Evolutionary conservation across 2,888 invertebrate genomes (phyloP).

Genomic region (Chalcis sispes): DNA sequence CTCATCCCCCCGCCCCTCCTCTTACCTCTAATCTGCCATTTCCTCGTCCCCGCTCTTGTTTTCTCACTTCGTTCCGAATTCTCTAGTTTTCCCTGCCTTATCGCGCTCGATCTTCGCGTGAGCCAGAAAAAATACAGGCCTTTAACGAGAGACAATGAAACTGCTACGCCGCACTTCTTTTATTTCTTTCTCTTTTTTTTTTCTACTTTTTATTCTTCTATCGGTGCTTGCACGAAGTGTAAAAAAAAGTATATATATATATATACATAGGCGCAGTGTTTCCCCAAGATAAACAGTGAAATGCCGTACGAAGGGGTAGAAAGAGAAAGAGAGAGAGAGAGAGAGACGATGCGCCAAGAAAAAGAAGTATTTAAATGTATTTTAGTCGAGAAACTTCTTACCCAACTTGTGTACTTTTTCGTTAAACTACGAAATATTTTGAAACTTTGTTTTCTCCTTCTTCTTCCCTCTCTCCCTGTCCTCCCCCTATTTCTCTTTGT

Average conservation of each 20-base stretch:
- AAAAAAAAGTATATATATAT: not conserved
- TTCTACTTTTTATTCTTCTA: too few relatives aligned
- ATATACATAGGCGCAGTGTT: too few relatives aligned
- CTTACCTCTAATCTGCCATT: not conserved
- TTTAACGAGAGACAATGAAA: constrained; percentile 29
- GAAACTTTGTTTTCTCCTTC: constrained; percentile 28
- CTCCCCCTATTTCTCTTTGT: not conserved
- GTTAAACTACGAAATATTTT: constrained; percentile 42
- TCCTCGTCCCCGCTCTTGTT: constrained; percentile 1
- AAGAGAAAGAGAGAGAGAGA: too few relatives aligned
- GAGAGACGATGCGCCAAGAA: not conserved
- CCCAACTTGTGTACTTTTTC: constrained; percentile 7
- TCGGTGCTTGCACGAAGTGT: not conserved
- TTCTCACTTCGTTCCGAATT: not conserved
- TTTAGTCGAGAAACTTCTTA: constrained; percentile 16
- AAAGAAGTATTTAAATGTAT: constrained; percentile 32
- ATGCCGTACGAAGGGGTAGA: not conserved
- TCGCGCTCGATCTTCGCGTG: not conserved
- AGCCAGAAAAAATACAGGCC: constrained; percentile 10
- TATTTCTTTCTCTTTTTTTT: too few relatives aligned
- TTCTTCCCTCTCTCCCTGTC: not conserved
- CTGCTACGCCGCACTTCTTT: too few relatives aligned
- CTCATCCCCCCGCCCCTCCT: not conserved
- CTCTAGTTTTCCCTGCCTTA: constrained; percentile 14
- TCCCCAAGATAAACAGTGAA: constrained; percentile 13